These are phyloP conservation scores for Oegoconia quadripuncta DNA, from an alignment of 2,888 invertebrate genomes.

Conservation along the genomic window DNA sequence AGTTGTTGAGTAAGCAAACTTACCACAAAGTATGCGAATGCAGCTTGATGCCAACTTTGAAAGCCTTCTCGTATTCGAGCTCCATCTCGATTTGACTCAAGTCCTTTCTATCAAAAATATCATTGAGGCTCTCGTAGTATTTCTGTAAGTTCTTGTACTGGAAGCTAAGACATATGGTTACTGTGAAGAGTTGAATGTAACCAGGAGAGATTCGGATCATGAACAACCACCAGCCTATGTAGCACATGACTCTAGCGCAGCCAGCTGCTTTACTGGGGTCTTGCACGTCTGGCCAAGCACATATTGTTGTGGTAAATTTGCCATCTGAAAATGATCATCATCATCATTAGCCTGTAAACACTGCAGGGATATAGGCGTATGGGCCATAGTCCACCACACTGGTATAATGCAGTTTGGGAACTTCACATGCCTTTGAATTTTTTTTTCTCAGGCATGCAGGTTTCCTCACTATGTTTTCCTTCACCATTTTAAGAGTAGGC, in stretches of 20 bases:
- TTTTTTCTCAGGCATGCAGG: no score
- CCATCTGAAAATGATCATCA: conserved; percentile 16
- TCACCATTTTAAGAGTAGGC: no score
- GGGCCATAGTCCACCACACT: no score
- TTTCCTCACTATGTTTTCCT: no score
- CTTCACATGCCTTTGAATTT: no score
- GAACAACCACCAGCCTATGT: conserved; percentile 34
- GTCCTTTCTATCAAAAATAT: conserved; percentile 32
- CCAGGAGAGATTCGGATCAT: conserved; percentile 23
- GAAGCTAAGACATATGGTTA: conserved; percentile 32
- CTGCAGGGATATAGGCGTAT: no score
- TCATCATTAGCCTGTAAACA: conserved; percentile 17
- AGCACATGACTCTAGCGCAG: conserved; percentile 21
- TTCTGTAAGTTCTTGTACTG: conserved; percentile 45
- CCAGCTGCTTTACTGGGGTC: conserved; percentile 22
- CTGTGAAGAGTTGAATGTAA: conserved; percentile 25
- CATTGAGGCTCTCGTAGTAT: conserved; percentile 40
- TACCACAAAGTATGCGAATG: conserved; percentile 46
- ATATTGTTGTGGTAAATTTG: conserved; percentile 31
- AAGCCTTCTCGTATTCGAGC: conserved; percentile 32
- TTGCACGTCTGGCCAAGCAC: conserved; percentile 31
- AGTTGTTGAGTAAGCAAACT: conserved; percentile 5
- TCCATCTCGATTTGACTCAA: conserved; percentile 36
- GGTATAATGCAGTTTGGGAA: no score
- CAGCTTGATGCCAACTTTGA: conserved; percentile 44